phyloP scores from a whole-genome alignment of 2,888 invertebrate species.

The Homarus gammarus region DNA sequence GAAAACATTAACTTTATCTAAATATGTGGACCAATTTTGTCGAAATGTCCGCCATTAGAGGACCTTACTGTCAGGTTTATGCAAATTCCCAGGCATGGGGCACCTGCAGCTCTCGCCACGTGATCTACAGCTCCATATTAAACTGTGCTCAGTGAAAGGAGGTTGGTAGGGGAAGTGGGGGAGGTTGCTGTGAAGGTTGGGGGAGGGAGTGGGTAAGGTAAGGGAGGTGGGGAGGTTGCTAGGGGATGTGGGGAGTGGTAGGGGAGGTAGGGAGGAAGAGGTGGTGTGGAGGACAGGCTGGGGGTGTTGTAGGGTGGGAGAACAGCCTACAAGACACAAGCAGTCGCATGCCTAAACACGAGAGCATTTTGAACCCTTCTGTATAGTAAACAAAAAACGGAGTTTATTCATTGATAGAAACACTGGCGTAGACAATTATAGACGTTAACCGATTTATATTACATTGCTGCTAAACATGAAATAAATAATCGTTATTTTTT shows the following conservation, averaged over 20 bases:
- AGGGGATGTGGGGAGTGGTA: not conserved
- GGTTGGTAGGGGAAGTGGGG: too few relatives aligned
- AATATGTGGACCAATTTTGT: slow-evolving; percentile 36
- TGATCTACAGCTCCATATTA: slow-evolving; percentile 38
- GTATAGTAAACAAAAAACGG: too few relatives aligned
- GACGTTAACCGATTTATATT: too few relatives aligned
- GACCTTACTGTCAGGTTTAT: slow-evolving; percentile 35
- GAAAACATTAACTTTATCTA: not conserved
- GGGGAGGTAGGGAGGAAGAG: slow-evolving; percentile 7
- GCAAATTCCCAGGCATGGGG: slow-evolving; percentile 23
- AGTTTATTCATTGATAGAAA: too few relatives aligned
- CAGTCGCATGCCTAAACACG: too few relatives aligned
- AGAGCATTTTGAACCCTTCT: too few relatives aligned
- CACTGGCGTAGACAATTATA: too few relatives aligned
- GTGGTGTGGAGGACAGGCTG: not conserved
- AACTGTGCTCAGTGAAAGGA: slow-evolving; percentile 36
- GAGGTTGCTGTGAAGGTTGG: not conserved
- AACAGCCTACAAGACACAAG: too few relatives aligned
- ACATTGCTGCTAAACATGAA: too few relatives aligned
- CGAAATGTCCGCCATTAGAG: slow-evolving; percentile 37
- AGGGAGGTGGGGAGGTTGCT: not conserved
- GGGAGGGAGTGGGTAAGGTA: not conserved
- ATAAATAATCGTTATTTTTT: too few relatives aligned
- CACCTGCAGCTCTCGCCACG: slow-evolving; percentile 22
- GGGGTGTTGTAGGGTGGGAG: not conserved